Evolutionary conservation across 1,140 invertebrate species (phyloP).

Genomic region (Solenopsis invicta): DNA sequence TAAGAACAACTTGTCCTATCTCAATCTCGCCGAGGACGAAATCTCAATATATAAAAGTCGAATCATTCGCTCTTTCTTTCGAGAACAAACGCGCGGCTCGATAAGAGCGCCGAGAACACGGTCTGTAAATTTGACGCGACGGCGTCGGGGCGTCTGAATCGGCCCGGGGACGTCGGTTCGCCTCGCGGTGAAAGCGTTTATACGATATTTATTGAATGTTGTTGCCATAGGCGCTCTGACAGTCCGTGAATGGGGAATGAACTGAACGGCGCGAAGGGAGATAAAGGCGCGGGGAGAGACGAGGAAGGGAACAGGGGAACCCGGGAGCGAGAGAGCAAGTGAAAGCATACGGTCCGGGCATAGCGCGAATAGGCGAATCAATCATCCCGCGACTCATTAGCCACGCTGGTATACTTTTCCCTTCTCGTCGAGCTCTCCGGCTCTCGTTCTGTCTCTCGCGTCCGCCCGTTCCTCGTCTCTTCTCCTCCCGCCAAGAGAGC

Average conservation of each 20-base stretch:
- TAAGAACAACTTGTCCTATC: slow-evolving; percentile 16
- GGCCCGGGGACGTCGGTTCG: slow-evolving; percentile 53
- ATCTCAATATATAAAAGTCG: neutral
- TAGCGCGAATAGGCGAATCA: slow-evolving; percentile 82
- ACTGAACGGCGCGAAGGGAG: slow-evolving; percentile 78
- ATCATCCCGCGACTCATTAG: slow-evolving; percentile 86
- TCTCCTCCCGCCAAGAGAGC: slow-evolving; percentile 1
- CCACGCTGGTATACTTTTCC: slow-evolving; percentile 75
- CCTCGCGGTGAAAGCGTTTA: slow-evolving; percentile 74
- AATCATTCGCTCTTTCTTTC: slow-evolving; percentile 32
- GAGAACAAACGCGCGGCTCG: slow-evolving; percentile 9
- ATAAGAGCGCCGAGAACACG: slow-evolving; percentile 37
- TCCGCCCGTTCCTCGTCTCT: slow-evolving; percentile 35
- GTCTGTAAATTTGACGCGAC: slow-evolving; percentile 66
- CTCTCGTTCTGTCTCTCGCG: slow-evolving; percentile 52
- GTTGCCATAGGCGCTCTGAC: slow-evolving; percentile 70
- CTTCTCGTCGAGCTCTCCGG: slow-evolving; percentile 61
- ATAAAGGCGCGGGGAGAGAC: slow-evolving; percentile 71
- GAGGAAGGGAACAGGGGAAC: slow-evolving; percentile 32
- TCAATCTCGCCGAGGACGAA: neutral
- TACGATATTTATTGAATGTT: slow-evolving; percentile 78
- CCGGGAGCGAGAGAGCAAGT: slow-evolving; percentile 74
- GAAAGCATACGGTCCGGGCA: slow-evolving; percentile 78
- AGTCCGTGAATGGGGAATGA: slow-evolving; percentile 79
- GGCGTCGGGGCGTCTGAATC: slow-evolving; percentile 66